Conservation (phyloP, 2,797 vertebrate species). For the Coreius guichenoti region DNA sequence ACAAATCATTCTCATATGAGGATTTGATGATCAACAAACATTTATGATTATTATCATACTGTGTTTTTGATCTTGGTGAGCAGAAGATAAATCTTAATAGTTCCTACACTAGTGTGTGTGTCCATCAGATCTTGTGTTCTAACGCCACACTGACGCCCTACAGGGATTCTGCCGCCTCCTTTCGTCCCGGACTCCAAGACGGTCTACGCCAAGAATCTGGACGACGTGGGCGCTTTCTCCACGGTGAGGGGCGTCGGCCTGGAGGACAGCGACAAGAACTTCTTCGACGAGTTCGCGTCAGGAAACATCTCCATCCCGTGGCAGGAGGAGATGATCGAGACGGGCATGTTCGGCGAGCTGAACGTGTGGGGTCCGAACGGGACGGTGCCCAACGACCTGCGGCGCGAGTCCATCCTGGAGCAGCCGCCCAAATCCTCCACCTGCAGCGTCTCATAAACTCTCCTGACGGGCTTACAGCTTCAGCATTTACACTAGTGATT, state of each 20-base stretch:
- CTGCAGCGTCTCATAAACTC: conserved; percentile 76
- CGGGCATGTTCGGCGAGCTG: conserved; percentile 85
- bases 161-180: conserved; percentile 83
- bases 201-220: conserved; percentile 88
- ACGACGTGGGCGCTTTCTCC: conserved; percentile 89
- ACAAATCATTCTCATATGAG: too few species aligned
- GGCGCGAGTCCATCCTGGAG: conserved; percentile 77
- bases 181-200: conserved; percentile 87
- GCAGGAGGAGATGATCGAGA: conserved; percentile 94
- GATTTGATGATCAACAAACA: too few species aligned
- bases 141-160: too few species aligned
- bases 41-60: too few species aligned
- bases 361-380: conserved; percentile 83
- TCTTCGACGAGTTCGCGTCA: conserved; percentile 86
- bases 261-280: conserved; percentile 80
- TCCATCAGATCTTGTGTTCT: too few species aligned
- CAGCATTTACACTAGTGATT: neutral
- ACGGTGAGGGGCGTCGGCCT: conserved; percentile 84
- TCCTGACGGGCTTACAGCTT: neutral
- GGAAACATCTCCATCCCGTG: conserved; percentile 88
- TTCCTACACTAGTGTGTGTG: too few species aligned
- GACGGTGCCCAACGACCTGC: conserved; percentile 81
- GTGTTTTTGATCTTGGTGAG: too few species aligned
- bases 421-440: conserved; percentile 84
- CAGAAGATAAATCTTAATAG: too few species aligned